A percentile compares a stretch with the other conserved stretches of the same genome.
Evolutionary conservation across 1,140 invertebrate genomes (phyloP).

Genomic region (Drosophila biarmipes): DNA sequence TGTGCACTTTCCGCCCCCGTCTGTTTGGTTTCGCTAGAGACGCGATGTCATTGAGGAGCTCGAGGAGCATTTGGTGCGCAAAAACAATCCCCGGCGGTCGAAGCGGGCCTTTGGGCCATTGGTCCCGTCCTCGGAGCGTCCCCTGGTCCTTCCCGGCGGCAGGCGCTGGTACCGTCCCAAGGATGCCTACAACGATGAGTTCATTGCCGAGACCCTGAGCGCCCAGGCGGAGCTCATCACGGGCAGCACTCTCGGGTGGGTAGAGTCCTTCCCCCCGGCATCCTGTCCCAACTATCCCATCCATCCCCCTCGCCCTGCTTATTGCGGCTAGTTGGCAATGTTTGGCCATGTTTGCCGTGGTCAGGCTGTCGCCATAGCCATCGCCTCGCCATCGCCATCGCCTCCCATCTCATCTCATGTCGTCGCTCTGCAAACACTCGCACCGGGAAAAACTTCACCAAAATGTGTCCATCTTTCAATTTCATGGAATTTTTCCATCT

Average conservation of each 20-base stretch:
- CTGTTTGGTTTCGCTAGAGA: constrained; percentile 62
- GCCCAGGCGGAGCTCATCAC: constrained; percentile 91
- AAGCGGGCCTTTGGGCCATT: constrained; percentile 86
- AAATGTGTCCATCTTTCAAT: not conserved
- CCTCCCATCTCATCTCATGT: constrained; percentile 31
- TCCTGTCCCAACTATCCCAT: not conserved
- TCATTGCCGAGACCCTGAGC: constrained; percentile 90
- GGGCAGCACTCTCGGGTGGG: constrained; percentile 90
- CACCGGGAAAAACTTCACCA: constrained; percentile 20
- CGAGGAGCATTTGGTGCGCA: constrained; percentile 84
- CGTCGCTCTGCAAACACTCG: constrained; percentile 27
- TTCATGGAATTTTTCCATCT: not conserved
- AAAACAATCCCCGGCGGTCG: constrained; percentile 84
- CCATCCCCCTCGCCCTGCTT: not conserved
- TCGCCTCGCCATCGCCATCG: constrained; percentile 10
- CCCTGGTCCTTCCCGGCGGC: constrained; percentile 88
- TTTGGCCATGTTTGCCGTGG: constrained; percentile 54
- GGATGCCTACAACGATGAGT: constrained; percentile 91
- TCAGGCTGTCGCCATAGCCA: constrained; percentile 5
- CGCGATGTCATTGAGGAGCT: constrained; percentile 85
- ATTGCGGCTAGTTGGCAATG: constrained; percentile 42
- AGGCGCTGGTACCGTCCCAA: constrained; percentile 90
- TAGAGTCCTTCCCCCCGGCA: constrained; percentile 7
- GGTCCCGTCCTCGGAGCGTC: constrained; percentile 85
- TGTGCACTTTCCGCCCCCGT: constrained; percentile 32